Evolutionary conservation across 2,888 invertebrate species (phyloP).

Genomic region (Sepioteuthis lessoniana): DNA sequence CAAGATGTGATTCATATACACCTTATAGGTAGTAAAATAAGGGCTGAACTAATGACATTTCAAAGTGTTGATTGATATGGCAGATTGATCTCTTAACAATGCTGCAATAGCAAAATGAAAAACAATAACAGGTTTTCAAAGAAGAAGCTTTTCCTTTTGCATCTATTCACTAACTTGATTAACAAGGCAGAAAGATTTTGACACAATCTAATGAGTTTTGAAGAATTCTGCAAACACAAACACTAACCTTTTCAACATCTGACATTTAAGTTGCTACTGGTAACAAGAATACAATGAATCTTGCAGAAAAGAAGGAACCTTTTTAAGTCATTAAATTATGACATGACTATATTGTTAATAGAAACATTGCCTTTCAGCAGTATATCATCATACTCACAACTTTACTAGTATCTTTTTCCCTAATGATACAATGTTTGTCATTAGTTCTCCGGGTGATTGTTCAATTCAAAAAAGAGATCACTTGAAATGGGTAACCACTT

Average conservation of each 20-base stretch:
- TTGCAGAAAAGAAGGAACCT: neutral
- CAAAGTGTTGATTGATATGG: neutral
- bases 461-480: neutral
- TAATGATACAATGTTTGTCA: neutral
- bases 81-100: neutral
- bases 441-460: neutral
- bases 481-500: no score
- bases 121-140: neutral
- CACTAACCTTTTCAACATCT: conserved; percentile 23
- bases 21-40: neutral
- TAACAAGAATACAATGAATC: neutral
- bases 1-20: neutral
- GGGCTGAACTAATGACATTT: neutral
- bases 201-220: conserved; percentile 17
- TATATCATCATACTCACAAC: neutral
- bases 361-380: neutral
- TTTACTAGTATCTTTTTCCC: neutral
- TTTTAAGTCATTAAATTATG: neutral
- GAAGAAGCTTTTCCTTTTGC: neutral
- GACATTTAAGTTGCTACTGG: neutral
- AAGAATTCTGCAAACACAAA: neutral
- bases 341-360: neutral
- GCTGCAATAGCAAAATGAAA: neutral
- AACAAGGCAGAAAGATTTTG: neutral
- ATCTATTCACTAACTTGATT: neutral